Base-by-base conservation (phyloP, 2,888 invertebrate species). In the Venustoraphidia nigricollis region DNA sequence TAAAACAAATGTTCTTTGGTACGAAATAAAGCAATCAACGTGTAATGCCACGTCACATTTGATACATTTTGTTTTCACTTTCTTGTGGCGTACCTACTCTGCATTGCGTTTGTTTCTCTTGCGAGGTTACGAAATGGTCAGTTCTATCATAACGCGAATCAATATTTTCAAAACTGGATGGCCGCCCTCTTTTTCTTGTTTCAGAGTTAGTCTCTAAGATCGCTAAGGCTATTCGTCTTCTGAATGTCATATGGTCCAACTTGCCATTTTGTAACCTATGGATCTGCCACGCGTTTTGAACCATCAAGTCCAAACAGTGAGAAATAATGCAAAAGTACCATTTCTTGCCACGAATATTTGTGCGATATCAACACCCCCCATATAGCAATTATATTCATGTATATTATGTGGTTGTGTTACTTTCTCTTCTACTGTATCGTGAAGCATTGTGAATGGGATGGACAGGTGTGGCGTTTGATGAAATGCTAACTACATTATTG, bases 401-500 rank as follows among this genome's bases (percentile, higher is more conserved):
- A 45, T 45, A 45, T 8, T 45, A 10, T 45, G n/a, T 2, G 4
- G 4, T 17, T 2, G 17, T 17, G 2, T 17, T 17, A 17, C 37
- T 17, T 37, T 45, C 36, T 45, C 39, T 17, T 45, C 13, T 45
- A 39, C 38, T 45, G 34, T 37, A 39, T 39, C 39, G 37, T 8
- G 40, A n/a, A 11, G 35, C 35, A 37, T 34, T 41, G 3, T 41
- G 41, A 14, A 34, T 27, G 1, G 46, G 46, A 14, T 34, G 36
- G 10, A 41, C 34, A 27, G 46, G 36, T 17, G 17, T 17, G 4
- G 39, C 34, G 40, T 46, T 41, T 36, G 46, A 46, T 14, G 40
- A 40, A 46, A 46, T 46, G 39, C 34, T 35, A 34, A 46, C 46
- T 11, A 46, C 41, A 46, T 46, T 46, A 34, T 46, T 46, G 40